Percentiles rank a stretch among this genome's conserved stretches.
Evolutionary conservation across 2,113 vertebrate genomes (phyloP).

Genomic region (Penelope pileata): DNA sequence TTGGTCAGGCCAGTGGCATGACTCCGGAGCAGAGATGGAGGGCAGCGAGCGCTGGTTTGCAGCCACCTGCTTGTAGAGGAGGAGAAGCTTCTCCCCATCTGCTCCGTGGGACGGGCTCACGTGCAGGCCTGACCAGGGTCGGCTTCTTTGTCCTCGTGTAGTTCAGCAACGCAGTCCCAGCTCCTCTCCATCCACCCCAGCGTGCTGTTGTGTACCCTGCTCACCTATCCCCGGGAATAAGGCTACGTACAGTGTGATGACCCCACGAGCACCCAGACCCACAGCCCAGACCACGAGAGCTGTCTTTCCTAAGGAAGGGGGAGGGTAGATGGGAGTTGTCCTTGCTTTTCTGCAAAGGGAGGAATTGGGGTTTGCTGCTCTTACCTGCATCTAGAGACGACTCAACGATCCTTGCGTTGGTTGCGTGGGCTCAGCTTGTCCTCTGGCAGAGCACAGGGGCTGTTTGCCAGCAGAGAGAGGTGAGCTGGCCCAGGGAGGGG

Average conservation of each 20-base stretch:
- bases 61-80: neutral
- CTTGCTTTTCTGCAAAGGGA: neutral
- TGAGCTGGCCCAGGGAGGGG: neutral
- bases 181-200: neutral
- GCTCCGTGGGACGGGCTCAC: rapidly evolving
- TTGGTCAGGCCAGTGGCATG: rapidly evolving
- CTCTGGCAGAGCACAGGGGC: neutral
- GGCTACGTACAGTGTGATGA: neutral
- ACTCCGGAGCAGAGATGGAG: neutral
- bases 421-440: rapidly evolving
- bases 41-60: neutral
- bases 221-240: neutral
- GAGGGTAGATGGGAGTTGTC: neutral
- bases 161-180: rapidly evolving
- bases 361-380: neutral
- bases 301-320: neutral
- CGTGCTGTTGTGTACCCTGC: neutral
- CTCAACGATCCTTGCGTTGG: rapidly evolving
- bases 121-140: rapidly evolving
- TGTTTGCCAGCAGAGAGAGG: rapidly evolving
- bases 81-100: neutral
- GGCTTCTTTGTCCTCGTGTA: neutral
- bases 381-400: rapidly evolving
- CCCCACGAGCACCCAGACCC: neutral
- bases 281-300: neutral